phyloP scores from a whole-genome alignment of 2,797 vertebrate genomes.

The Darevskia nairensis region DNA sequence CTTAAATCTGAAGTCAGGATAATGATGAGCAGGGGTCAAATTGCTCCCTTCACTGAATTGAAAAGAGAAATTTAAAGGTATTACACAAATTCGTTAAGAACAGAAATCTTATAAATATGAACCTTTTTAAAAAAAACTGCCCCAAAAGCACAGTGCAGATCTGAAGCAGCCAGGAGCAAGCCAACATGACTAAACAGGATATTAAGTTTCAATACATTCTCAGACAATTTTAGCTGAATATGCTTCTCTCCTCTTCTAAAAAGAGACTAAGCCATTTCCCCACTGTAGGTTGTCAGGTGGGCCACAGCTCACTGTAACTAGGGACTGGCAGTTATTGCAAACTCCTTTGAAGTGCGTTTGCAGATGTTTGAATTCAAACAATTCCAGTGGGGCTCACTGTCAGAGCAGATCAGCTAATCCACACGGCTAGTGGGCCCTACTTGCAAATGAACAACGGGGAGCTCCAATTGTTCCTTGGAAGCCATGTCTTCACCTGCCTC shows the following conservation, averaged over 20 bases:
- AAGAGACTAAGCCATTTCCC: not conserved
- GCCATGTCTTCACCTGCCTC: no score
- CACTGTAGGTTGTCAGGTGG: no score
- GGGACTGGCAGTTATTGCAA: no score
- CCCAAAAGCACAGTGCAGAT: not conserved
- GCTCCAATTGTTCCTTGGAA: no score
- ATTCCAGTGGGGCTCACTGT: no score
- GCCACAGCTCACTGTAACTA: no score
- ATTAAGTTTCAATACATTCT: not conserved
- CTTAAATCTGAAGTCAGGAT: slow-evolving; percentile 98
- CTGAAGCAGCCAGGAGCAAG: not conserved
- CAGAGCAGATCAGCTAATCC: no score
- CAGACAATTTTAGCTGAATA: slow-evolving; percentile 3
- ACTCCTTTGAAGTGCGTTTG: no score
- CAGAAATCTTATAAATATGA: not conserved
- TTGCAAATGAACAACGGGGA: no score
- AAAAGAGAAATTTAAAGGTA: slow-evolving; percentile 45
- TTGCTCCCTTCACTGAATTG: slow-evolving; percentile 94
- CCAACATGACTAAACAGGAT: not conserved
- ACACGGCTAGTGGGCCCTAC: no score
- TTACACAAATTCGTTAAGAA: slow-evolving; percentile 36
- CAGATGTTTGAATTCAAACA: no score
- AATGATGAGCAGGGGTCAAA: slow-evolving; percentile 97
- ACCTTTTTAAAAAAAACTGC: no score
- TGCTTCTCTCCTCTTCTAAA: not conserved